phyloP scores from a whole-genome alignment of 1,140 invertebrate species.

The Neuroterus valhalla region DNA sequence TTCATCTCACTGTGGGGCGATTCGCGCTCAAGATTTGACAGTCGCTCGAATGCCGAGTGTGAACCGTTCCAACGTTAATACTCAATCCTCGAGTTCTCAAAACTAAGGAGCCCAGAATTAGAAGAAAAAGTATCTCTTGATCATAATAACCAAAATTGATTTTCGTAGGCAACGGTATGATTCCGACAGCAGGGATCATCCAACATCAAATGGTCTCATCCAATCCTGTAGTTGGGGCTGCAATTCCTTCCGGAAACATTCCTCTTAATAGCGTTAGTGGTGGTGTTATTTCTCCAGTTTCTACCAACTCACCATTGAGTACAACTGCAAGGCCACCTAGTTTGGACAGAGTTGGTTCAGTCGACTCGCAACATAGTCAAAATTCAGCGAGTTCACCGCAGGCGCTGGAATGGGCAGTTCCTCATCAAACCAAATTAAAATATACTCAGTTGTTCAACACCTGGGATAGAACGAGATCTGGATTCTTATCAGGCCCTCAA shows the following conservation, averaged over 20 bases:
- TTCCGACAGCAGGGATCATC: conserved; percentile 54
- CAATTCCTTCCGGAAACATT: conserved; percentile 48
- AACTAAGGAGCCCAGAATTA: too few species aligned
- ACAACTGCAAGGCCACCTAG: conserved; percentile 74
- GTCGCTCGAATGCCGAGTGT: too few species aligned
- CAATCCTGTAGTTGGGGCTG: conserved; percentile 42
- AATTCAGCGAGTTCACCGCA: conserved; percentile 70
- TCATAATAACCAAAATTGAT: conserved; percentile 33
- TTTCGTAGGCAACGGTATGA: conserved; percentile 47
- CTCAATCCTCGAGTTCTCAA: too few species aligned
- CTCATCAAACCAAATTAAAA: conserved; percentile 92
- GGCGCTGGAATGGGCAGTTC: conserved; percentile 88
- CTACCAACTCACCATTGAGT: conserved; percentile 71
- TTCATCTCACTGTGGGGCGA: too few species aligned
- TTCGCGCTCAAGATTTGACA: too few species aligned
- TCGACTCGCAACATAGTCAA: conserved; percentile 71
- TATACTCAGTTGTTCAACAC: conserved; percentile 97
- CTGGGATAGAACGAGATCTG: conserved; percentile 89
- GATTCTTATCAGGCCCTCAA: conserved; percentile 92
- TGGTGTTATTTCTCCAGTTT: conserved; percentile 69
- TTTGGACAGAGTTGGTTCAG: conserved; percentile 71
- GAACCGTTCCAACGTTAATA: too few species aligned
- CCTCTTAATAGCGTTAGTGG: conserved; percentile 62
- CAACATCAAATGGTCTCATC: conserved; percentile 54
- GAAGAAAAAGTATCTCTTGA: too few species aligned